phyloP scores from a whole-genome alignment of 1,140 invertebrate genomes.

The Heterodera carotae region DNA sequence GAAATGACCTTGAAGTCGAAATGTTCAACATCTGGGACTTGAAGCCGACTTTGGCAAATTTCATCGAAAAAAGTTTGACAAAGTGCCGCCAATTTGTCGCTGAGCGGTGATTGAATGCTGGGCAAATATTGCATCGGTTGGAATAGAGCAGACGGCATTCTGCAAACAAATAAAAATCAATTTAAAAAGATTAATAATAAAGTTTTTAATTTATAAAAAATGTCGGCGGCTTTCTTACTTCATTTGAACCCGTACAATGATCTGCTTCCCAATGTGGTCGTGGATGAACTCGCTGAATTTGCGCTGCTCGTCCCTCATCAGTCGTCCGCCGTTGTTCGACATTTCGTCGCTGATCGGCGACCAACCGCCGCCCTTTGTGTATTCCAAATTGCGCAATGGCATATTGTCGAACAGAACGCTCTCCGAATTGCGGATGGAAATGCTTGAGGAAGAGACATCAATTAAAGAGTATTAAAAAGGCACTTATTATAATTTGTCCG shows the following conservation, averaged over 20 bases:
- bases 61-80: slow-evolving; percentile 40
- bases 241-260: slow-evolving; percentile 43
- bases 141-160: slow-evolving; percentile 41
- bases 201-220: slow-evolving; percentile 23
- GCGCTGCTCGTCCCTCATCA: slow-evolving; percentile 8
- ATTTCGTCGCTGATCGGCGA: slow-evolving; percentile 21
- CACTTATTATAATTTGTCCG: too few species aligned
- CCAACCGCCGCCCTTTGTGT: slow-evolving; percentile 47
- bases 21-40: slow-evolving; percentile 46
- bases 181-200: slow-evolving; percentile 2
- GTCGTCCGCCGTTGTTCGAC: neutral
- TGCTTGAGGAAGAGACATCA: too few species aligned
- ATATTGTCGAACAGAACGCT: slow-evolving; percentile 34
- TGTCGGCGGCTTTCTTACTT: slow-evolving; percentile 25
- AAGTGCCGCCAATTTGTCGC: slow-evolving; percentile 21
- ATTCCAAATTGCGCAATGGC: slow-evolving; percentile 36
- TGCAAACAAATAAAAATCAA: too few species aligned
- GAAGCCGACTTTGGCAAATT: slow-evolving; percentile 32
- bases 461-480: too few species aligned
- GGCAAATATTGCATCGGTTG: slow-evolving; percentile 48
- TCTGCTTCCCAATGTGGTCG: slow-evolving; percentile 39
- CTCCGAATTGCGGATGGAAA: slow-evolving; percentile 39
- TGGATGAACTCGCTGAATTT: slow-evolving; percentile 43
- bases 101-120: slow-evolving; percentile 36
- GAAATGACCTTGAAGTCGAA: slow-evolving; percentile 32